Base-by-base conservation (phyloP, 2,888 invertebrate species). In the Sussaba pulchella region DNA sequence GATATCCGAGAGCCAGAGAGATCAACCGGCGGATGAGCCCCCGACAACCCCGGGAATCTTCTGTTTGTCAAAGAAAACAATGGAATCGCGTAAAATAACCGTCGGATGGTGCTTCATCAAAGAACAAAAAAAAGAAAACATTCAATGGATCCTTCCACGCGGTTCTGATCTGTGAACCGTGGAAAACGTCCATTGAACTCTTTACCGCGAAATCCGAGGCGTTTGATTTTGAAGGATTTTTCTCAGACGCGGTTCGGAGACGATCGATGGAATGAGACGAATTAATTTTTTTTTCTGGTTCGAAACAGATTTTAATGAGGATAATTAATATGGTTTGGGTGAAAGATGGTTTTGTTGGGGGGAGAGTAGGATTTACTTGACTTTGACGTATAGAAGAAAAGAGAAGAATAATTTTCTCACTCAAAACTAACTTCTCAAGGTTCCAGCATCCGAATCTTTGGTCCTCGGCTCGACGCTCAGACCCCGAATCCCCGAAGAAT, bases 1-100 rank as follows among this genome's bases (percentile, higher is more conserved):
- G 64, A 70, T 70, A 45, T 64, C 57, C 47, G 50, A 63, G 43
- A 64, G 61, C 78, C 83, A 54, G 74, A 81, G 83, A 82, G 84
- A 84, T 83, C 78, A 85, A 84, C 81, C 71, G 81, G 70, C 69
- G 69, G 66, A 66, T 66, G 57, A 57, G 74, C 76, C 57, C 5
- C 54, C 71, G 72, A 64, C 31, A 54, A 9, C 14, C n/a, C 43
- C 1, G n/a, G 1, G 57, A 17, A n/a, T 57, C 21, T 17, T 39
- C 21, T 57, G 47, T 39, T 12, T 24, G 24, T 71, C 63, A 70
- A 78, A 80, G 47, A 45, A 36, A 66, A 45, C 59, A 74, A 70
- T 52, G 63, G 45, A 64, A 39, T 31, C 19, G 59, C 17, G 21
- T n/a, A 66, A 74, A 71, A 70, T 24, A 43, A 14, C 14, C 24